These are phyloP conservation scores for Lacerta viridis DNA, from an alignment of 2,797 vertebrate species.

Conservation along the genomic window DNA sequence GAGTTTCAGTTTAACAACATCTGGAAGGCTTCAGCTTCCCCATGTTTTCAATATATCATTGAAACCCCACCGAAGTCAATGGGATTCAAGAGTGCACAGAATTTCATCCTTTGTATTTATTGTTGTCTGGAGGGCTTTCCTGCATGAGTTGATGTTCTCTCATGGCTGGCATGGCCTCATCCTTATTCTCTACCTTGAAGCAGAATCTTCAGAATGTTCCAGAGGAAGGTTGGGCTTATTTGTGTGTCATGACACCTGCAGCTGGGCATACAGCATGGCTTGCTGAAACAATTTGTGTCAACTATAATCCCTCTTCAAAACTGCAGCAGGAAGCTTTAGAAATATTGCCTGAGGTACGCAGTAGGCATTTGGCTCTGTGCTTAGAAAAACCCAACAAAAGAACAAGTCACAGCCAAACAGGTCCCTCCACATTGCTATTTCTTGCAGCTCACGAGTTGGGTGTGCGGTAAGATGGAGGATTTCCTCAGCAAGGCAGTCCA, in stretches of 20 bases:
- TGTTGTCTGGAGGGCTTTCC: not conserved
- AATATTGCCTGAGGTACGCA: not conserved
- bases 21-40: too few relatives aligned
- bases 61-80: not conserved
- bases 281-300: not conserved
- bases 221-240: not conserved
- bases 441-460: not conserved
- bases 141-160: not conserved
- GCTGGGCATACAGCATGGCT: not conserved
- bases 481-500: not conserved
- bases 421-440: not conserved
- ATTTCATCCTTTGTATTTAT: not conserved
- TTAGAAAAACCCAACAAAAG: slow-evolving; percentile 9
- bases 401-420: not conserved
- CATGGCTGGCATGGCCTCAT: not conserved
- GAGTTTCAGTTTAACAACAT: too few relatives aligned
- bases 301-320: slow-evolving; percentile 16
- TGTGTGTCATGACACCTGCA: not conserved
- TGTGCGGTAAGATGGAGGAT: not conserved
- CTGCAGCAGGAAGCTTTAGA: slow-evolving; percentile 3
- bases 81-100: not conserved
- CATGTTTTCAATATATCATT: too few relatives aligned
- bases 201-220: not conserved
- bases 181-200: not conserved
- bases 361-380: not conserved